A percentile compares a stretch with the other conserved stretches of the same genome.
Conservation (phyloP, 2,797 vertebrate species). For the Aplochiton taeniatus region DNA sequence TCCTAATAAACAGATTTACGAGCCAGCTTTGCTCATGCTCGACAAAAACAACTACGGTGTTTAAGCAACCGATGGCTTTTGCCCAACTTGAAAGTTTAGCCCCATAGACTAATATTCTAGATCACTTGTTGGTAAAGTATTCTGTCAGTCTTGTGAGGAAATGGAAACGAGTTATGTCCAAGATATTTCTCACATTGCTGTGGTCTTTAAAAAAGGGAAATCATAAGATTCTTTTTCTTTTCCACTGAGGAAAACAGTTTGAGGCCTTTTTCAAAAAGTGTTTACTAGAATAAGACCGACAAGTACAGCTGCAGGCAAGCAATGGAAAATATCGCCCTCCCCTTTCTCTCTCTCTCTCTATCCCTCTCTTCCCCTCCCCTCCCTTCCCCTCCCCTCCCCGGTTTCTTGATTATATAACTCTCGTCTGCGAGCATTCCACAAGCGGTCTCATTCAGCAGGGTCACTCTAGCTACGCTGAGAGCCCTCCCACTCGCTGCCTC, state of each 20-base stretch:
- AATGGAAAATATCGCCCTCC: slow-evolving; percentile 70
- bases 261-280: slow-evolving; percentile 50
- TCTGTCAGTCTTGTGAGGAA: no score
- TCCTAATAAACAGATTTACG: neutral
- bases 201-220: no score
- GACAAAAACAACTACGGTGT: neutral
- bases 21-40: no score
- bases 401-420: slow-evolving; percentile 79
- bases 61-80: slow-evolving; percentile 11
- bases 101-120: no score
- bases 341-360: slow-evolving; percentile 22
- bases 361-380: slow-evolving; percentile 63
- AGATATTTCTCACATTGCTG: no score
- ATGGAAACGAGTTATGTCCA: no score
- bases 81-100: neutral
- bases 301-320: slow-evolving; percentile 74
- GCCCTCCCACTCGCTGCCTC: slow-evolving; percentile 47
- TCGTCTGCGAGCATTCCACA: slow-evolving; percentile 78
- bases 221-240: slow-evolving; percentile 29
- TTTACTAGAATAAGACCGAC: slow-evolving; percentile 72
- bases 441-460: slow-evolving; percentile 71
- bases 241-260: slow-evolving; percentile 35
- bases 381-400: slow-evolving; percentile 60
- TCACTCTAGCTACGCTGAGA: slow-evolving; percentile 69
- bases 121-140: no score